Evolutionary conservation across 2,888 invertebrate genomes (phyloP), one percentile per base, ranked within the genome.

Genomic region (Scaptomyza tumidula): DNA sequence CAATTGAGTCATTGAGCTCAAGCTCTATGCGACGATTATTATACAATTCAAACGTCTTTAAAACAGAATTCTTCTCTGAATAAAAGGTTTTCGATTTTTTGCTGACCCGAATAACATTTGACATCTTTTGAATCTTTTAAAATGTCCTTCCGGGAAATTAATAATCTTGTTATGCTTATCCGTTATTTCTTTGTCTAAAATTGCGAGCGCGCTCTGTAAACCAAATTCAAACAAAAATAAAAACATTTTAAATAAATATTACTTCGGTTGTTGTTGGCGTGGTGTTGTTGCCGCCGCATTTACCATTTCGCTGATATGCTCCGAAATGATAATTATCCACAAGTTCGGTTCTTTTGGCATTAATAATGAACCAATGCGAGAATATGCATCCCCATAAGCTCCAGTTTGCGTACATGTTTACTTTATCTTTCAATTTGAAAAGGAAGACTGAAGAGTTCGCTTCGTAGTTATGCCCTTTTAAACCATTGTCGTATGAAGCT

Each of bases 1-100:
- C n/a, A n/a, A n/a, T n/a, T n/a, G n/a, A n/a, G n/a, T n/a, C n/a
- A n/a, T n/a, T n/a, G n/a, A n/a, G n/a, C n/a, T n/a, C 62, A 1
- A 62, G 33, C 3, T 62, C 29, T 6, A 62, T 24, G 4, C 50
- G 64, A 5, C 6, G 43, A 0, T 44, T 24, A 37, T 63, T 63
- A 45, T 63, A 63, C 1, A 3, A 6, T 16, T 31, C n/a, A 31
- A 63, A 63, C 9, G 4, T 6, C 0, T 29, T 9, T 10, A 0
- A 63, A n/a, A 13, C 27, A 4, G 2, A 9, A 7, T 2, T 0
- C 24, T 58, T 39, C 5, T 1, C 7, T 7, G 0, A 0, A 61
- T 41, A 46, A 13, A 1, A 13, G 6, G 24, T 44, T 11, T 1
- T 5, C 4, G 11, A 14, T 19, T 0, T 43, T 4, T 11, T 3